These are phyloP conservation scores for Morelia viridis DNA, from an alignment of 2,797 vertebrate genomes.

Conservation along the genomic window DNA sequence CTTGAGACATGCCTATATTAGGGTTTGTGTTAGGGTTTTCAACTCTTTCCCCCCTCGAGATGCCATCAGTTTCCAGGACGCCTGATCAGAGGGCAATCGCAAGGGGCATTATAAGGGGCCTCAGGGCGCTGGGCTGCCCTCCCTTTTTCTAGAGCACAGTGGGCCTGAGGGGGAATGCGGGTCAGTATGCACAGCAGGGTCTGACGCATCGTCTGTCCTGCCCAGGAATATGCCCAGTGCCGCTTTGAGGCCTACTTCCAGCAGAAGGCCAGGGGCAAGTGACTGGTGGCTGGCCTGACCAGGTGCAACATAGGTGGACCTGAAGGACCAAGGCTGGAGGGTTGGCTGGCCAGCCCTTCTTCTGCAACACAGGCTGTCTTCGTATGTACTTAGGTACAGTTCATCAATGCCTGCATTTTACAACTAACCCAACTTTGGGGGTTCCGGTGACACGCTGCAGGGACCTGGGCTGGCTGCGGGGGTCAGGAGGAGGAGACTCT, in stretches of 20 bases:
- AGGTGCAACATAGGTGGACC: too few species aligned
- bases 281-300: not conserved
- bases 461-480: not conserved
- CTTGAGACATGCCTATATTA: too few species aligned
- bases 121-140: not conserved
- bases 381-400: not conserved
- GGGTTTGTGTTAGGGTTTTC: too few species aligned
- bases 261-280: slow-evolving; percentile 80
- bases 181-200: too few species aligned
- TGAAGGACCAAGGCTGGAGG: not conserved
- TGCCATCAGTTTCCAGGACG: too few species aligned
- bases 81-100: too few species aligned
- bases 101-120: not conserved
- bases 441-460: not conserved
- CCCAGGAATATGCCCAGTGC: slow-evolving; percentile 88
- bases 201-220: not conserved
- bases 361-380: not conserved
- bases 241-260: slow-evolving; percentile 91
- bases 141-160: not conserved
- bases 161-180: not conserved
- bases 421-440: not conserved
- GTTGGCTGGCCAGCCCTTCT: slow-evolving; percentile 4
- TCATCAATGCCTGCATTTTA: not conserved
- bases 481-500: not conserved
- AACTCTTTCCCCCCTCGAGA: too few species aligned